Base-by-base conservation (phyloP, 2,888 invertebrate genomes). In the Melikaiella ostensackeni region DNA sequence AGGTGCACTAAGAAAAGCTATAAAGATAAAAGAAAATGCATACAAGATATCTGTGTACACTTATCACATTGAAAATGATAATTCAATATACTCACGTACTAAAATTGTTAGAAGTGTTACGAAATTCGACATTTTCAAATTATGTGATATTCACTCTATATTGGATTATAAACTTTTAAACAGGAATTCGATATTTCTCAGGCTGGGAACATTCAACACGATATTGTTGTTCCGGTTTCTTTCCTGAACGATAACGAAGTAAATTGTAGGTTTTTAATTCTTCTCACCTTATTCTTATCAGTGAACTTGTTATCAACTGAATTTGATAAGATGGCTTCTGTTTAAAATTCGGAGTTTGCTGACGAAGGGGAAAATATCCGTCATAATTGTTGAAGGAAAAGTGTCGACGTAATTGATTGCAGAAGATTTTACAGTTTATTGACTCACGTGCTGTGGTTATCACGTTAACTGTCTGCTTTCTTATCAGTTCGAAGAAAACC, bases 141-240 rank as follows among this genome's bases (percentile, higher is more conserved):
- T 8, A 42, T 27, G 27, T 24, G 42, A 16, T 66, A 19, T 42
- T 66, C 27, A 66, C 38, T 27, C 46, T 46, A 50, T 27, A 19
- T 8, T 30, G 19, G 70, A 9, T 46, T 46, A 30, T 46, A 30
- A 50, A 50, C 27, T 46, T 50, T 30, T 55, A 30, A 70, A 70
- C 8, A 19, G 38, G 16, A 6, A 50, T 70, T 33, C 13, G 30
- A 50, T 70, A 70, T 70, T 70, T 55, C 13, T 70, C 1, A 46
- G 13, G 19, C 70, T 50, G 13, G 30, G 11, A 50, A 33, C 70
- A 70, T 30, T 70, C 8, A 16, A 42, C 24, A 24, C 30, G 11
- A 46, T 70, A 30, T 70, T 70, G 30, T 70, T 70, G 46, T 70
- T 70, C 70, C 70, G 70, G 50, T 70, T 70, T 70, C 30, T 70